phyloP scores from a whole-genome alignment of 1,140 invertebrate genomes.

The Scaptomyza montana region DNA sequence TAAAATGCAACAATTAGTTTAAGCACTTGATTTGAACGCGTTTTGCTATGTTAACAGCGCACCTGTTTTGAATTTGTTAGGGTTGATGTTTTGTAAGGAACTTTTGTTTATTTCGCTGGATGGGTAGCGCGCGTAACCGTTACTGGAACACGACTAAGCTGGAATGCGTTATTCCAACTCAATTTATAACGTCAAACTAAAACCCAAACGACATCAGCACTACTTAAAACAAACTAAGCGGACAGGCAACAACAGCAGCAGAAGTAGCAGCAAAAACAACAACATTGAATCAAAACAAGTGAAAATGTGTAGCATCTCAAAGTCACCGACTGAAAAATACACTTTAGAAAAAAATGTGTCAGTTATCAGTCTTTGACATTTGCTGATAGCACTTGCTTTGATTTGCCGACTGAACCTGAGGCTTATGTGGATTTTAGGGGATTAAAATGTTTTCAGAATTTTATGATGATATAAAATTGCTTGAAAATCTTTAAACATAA shows the following conservation, averaged over 20 bases:
- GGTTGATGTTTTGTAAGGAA: slow-evolving; percentile 8
- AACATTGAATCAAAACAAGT: slow-evolving; percentile 16
- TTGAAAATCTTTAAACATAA: no score
- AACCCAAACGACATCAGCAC: slow-evolving; percentile 48
- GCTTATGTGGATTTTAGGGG: no score
- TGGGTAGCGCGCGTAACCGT: slow-evolving; percentile 72
- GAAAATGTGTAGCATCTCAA: neutral
- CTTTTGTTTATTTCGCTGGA: neutral
- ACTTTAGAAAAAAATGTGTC: neutral
- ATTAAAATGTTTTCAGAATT: no score
- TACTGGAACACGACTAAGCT: slow-evolving; percentile 83
- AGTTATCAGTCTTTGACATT: no score
- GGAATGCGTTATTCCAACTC: slow-evolving; percentile 73
- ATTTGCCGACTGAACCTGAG: no score
- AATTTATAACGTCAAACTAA: slow-evolving; percentile 82
- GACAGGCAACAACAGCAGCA: neutral
- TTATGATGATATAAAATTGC: no score
- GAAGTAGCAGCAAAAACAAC: slow-evolving; percentile 18
- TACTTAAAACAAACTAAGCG: slow-evolving; percentile 70
- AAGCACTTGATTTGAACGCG: neutral
- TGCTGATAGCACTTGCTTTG: no score
- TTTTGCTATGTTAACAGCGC: slow-evolving; percentile 8
- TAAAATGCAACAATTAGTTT: slow-evolving; percentile 18
- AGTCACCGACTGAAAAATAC: neutral
- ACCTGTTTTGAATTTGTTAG: slow-evolving; percentile 19